Evolutionary conservation across 2,113 vertebrate species (phyloP), one percentile per base, ranked within the genome.

Genomic region (Lampris megalopsis): DNA sequence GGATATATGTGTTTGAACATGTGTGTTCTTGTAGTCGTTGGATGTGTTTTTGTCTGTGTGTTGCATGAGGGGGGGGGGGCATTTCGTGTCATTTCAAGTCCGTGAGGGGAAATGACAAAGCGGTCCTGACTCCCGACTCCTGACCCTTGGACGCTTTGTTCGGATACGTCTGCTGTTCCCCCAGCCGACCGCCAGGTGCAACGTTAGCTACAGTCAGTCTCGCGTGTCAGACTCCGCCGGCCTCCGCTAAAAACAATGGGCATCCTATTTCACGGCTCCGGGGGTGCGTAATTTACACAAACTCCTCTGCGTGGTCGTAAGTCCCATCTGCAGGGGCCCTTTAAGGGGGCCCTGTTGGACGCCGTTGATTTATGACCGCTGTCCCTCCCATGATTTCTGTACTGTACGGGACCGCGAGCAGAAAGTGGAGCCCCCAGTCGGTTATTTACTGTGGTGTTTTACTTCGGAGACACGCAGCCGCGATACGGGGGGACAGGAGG

Each of bases 371-470:
- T 93, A 91, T 63, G 68, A 73, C 84, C 50, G 6, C 50, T 62
- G 70, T 58, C 77, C 73, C 74, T 90, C 86, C 85, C n/a, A 84
- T 86, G 86, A 85, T 91, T 89, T 82, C 82, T 89, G 52, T 73
- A 87, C 81, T 91, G 91, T 90, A 89, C 75, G 88, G 76, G 63
- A 91, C 85, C 72, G 77, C 81, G 66, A 80, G 77, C 67, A 52
- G 76, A 84, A 80, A n/a, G 83, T 72, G 77, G 49, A 86, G 77
- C 68, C 68, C 74, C 80, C 3, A 11, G 67, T 65, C 71, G 75
- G n/a, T 93, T 92, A 94, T 94, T 94, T 93, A 92, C 88, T 81
- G 67, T 73, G 57, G 63, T 57, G 77, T 83, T 82, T 75, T 77
- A 83, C 88, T 83, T 79, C 50, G 24, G 92, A 91, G 88, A 92